These are phyloP conservation scores for Nomada goodeniana DNA, from an alignment of 2,888 invertebrate species.

Conservation along the genomic window DNA sequence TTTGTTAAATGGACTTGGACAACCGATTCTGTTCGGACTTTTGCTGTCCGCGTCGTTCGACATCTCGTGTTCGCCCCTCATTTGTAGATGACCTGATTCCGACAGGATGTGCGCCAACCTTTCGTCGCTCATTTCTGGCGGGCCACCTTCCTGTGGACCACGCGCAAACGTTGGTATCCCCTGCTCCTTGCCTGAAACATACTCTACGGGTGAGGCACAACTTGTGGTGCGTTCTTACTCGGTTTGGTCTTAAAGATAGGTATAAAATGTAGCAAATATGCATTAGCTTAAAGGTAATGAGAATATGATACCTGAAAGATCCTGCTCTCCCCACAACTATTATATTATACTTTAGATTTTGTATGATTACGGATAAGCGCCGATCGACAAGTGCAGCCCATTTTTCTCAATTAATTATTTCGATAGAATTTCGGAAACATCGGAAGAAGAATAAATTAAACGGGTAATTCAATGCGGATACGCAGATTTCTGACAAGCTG, in stretches of 20 bases:
- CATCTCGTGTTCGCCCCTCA: conserved; percentile 86
- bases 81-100: conserved; percentile 96
- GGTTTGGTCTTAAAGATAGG: conserved; percentile 67
- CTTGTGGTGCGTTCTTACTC: conserved; percentile 83
- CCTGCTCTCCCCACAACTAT: no score
- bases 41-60: conserved; percentile 90
- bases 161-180: conserved; percentile 92
- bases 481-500: no score
- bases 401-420: no score
- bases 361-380: no score
- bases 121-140: conserved; percentile 94
- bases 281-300: not conserved
- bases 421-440: no score
- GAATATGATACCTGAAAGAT: not conserved
- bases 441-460: no score
- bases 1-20: conserved; percentile 92
- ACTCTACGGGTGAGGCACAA: conserved; percentile 84
- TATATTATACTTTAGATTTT: no score
- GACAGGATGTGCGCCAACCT: conserved; percentile 96
- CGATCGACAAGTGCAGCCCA: no score
- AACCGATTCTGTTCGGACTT: conserved; percentile 91
- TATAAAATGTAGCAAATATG: conserved; percentile 38
- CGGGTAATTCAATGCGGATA: no score
- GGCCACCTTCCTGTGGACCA: conserved; percentile 86
- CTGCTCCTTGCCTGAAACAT: conserved; percentile 92